A percentile compares a stretch with the other conserved stretches of the same genome.
These are phyloP conservation scores for Calameuta pallipes DNA, from an alignment of 2,888 invertebrate species.

Conservation along the genomic window DNA sequence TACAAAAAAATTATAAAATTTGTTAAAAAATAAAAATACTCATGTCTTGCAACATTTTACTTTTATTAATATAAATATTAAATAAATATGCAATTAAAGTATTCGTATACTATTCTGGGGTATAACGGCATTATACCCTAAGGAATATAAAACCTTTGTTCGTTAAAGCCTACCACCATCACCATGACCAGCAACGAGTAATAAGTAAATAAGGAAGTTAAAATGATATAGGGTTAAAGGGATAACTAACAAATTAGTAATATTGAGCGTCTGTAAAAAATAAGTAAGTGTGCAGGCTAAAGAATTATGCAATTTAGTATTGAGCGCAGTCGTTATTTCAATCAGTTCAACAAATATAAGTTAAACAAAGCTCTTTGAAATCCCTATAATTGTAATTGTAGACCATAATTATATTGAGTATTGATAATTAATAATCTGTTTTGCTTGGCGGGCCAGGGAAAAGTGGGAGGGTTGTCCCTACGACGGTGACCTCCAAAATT, in stretches of 20 bases:
- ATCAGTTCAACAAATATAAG: neutral
- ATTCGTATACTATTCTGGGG: neutral
- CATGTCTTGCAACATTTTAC: neutral
- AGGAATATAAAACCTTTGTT: neutral
- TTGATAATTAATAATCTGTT: constrained; percentile 15
- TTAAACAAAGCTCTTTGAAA: neutral
- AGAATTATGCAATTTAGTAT: constrained; percentile 4
- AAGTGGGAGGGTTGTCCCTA: constrained; percentile 45
- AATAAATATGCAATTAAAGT: neutral
- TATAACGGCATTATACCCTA: neutral
- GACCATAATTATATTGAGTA: constrained; percentile 1
- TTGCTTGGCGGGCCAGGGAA: constrained; percentile 14
- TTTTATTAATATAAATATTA: neutral
- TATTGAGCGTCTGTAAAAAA: neutral
- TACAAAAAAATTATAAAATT: neutral
- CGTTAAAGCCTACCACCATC: neutral
- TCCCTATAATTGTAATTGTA: neutral
- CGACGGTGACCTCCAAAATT: constrained; percentile 48
- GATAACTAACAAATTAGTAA: neutral
- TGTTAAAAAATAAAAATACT: neutral
- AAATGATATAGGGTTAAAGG: neutral
- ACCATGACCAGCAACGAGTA: neutral
- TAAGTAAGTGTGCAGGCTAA: neutral
- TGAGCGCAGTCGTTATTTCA: neutral
- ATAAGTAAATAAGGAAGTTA: neutral